phyloP scores from a whole-genome alignment of 2,888 invertebrate species.

The Candidula unifasciata region DNA sequence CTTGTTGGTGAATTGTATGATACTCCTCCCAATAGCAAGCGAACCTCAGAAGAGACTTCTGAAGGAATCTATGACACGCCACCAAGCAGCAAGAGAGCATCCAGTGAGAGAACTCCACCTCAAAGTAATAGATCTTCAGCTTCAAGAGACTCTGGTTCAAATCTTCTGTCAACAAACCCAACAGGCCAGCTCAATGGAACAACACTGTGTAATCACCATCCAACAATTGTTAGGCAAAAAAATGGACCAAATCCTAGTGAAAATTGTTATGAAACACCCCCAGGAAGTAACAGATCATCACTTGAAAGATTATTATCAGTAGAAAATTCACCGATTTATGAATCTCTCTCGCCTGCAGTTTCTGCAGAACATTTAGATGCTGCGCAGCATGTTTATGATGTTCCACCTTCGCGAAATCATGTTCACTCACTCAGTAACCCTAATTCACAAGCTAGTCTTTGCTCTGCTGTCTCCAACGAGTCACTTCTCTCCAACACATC shows the following conservation, averaged over 20 bases:
- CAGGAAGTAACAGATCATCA: slow-evolving; percentile 54
- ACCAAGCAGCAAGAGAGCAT: slow-evolving; percentile 51
- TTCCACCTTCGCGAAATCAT: slow-evolving; percentile 52
- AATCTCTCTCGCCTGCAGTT: slow-evolving; percentile 38
- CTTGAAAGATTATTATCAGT: slow-evolving; percentile 54
- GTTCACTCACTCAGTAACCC: slow-evolving; percentile 40
- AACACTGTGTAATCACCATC: slow-evolving; percentile 12
- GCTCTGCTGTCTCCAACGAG: slow-evolving; percentile 76
- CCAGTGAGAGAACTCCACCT: slow-evolving; percentile 54
- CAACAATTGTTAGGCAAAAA: not conserved
- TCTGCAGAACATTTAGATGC: slow-evolving; percentile 29
- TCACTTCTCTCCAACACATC: slow-evolving; percentile 73
- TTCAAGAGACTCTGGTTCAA: slow-evolving; percentile 41
- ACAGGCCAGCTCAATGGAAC: slow-evolving; percentile 11
- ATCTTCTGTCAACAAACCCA: not conserved
- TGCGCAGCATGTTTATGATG: slow-evolving; percentile 55
- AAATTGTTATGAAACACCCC: slow-evolving; percentile 54
- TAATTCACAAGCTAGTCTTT: slow-evolving; percentile 67
- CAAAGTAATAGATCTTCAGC: slow-evolving; percentile 54
- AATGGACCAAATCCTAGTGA: slow-evolving; percentile 43
- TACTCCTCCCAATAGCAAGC: slow-evolving; percentile 52
- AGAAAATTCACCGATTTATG: slow-evolving; percentile 50
- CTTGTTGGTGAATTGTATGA: slow-evolving; percentile 48
- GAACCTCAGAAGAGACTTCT: slow-evolving; percentile 23
- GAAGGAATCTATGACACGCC: slow-evolving; percentile 21